phyloP scores from a whole-genome alignment of 2,797 vertebrate species.

The Dryobates pubescens region DNA sequence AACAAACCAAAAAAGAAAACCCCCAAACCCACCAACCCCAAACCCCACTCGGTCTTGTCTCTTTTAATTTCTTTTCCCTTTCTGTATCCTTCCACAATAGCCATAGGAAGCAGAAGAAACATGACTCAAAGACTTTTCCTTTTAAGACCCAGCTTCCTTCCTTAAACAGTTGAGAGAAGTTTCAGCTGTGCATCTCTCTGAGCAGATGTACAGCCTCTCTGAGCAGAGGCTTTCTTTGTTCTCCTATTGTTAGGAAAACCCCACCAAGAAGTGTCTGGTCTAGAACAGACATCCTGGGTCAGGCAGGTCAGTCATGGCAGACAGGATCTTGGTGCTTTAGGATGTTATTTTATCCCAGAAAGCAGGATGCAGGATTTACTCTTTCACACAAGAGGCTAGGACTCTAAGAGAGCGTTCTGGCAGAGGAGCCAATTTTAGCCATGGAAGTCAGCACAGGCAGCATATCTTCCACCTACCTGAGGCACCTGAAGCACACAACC shows the following conservation, averaged over 20 bases:
- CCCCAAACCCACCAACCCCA: too few species aligned
- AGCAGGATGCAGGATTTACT: background rate
- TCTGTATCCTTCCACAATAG: background rate
- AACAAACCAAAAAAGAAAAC: background rate
- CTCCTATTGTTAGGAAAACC: slow-evolving; percentile 15
- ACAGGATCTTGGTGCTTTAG: background rate
- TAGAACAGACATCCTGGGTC: slow-evolving; percentile 54
- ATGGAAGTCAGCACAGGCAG: background rate
- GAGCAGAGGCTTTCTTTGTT: background rate
- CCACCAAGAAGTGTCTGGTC: background rate
- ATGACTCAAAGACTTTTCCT: slow-evolving; percentile 44
- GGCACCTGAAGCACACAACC: background rate
- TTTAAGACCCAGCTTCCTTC: slow-evolving; percentile 49
- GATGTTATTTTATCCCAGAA: slow-evolving; percentile 11
- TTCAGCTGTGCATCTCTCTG: background rate
- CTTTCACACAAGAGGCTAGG: background rate
- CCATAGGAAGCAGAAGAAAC: slow-evolving; percentile 44
- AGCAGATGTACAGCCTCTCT: background rate
- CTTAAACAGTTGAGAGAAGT: slow-evolving; percentile 9
- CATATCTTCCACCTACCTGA: rapidly evolving
- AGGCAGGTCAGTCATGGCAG: slow-evolving; percentile 20
- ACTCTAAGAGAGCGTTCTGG: background rate
- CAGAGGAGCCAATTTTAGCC: background rate
- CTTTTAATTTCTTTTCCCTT: background rate
- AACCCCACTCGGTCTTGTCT: background rate